Evolutionary conservation across 37 sponge, comb jelly and placozoan genomes (phyloP).

Genomic region (Cladorhizidae sp.): DNA sequence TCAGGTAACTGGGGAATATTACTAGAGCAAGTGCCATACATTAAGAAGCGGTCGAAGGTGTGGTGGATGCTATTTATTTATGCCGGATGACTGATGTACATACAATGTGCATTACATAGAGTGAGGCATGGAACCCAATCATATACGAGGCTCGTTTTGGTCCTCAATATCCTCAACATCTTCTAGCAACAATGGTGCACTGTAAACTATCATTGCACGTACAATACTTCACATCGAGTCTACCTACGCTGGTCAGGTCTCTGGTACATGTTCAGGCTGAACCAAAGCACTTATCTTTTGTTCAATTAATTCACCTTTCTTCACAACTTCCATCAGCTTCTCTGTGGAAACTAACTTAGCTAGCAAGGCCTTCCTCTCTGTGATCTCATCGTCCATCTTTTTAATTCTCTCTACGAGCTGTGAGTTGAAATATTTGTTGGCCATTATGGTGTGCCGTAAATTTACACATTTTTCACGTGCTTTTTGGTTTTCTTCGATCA

Average conservation of each 20-base stretch:
- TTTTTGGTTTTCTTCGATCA: conserved; percentile 15
- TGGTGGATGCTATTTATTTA: no score
- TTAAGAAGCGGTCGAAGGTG: no score
- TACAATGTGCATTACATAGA: no score
- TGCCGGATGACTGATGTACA: no score
- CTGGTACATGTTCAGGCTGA: background rate
- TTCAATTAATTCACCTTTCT: conserved; percentile 11
- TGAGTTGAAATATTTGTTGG: conserved; percentile 36
- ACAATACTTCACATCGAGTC: no score
- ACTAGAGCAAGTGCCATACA: no score
- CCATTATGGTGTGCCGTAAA: conserved; percentile 22
- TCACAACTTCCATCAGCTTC: conserved; percentile 4
- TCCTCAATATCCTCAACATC: no score
- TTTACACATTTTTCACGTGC: background rate
- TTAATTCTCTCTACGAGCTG: conserved; percentile 11
- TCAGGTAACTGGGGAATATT: no score
- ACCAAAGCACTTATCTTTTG: background rate
- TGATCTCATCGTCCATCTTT: conserved; percentile 17
- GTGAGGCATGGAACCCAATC: no score
- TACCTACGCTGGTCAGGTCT: background rate
- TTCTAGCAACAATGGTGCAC: no score
- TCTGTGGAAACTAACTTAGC: conserved; percentile 10
- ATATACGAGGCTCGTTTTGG: no score
- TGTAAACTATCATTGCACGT: no score
- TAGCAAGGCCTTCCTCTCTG: conserved; percentile 23